phyloP scores from a whole-genome alignment of 2,888 invertebrate genomes.

The Caenorhabditis sinica region DNA sequence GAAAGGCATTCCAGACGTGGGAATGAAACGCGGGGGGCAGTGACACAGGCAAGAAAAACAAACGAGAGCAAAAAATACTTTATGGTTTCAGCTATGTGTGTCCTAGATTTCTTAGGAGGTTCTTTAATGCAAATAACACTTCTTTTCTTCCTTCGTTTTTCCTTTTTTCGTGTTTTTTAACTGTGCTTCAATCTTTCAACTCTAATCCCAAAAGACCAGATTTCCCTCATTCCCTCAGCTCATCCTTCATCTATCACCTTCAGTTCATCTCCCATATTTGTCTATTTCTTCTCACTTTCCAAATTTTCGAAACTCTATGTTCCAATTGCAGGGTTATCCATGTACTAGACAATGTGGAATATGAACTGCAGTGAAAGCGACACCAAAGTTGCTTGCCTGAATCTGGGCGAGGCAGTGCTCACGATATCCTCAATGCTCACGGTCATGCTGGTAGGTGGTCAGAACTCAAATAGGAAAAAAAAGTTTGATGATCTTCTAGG shows the following conservation, averaged over 20 bases:
- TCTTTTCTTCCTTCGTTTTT: slow-evolving; percentile 1
- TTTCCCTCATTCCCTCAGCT: slow-evolving; percentile 29
- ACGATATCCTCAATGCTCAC: slow-evolving; percentile 82
- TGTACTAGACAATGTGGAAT: slow-evolving; percentile 61
- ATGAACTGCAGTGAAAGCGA: slow-evolving; percentile 65
- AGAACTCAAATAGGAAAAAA: neutral
- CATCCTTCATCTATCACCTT: slow-evolving; percentile 59
- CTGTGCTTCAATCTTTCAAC: slow-evolving; percentile 51
- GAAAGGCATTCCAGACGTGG: slow-evolving; percentile 47
- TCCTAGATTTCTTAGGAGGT: slow-evolving; percentile 12
- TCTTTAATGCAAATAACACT: slow-evolving; percentile 15
- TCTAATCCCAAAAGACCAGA: slow-evolving; percentile 58
- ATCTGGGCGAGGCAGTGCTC: slow-evolving; percentile 75
- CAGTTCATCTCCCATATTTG: neutral
- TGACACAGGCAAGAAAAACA: slow-evolving; percentile 31
- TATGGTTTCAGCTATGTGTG: slow-evolving; percentile 49
- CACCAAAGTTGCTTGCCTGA: slow-evolving; percentile 72
- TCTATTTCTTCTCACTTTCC: neutral
- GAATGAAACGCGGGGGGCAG: slow-evolving; percentile 37
- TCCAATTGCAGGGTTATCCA: slow-evolving; percentile 48
- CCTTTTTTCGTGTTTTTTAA: slow-evolving; percentile 18
- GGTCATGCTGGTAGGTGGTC: slow-evolving; percentile 80
- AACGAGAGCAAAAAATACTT: slow-evolving; percentile 40
- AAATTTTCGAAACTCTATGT: neutral
- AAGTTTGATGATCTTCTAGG: slow-evolving; percentile 9